Evolutionary conservation across 2,888 invertebrate genomes (phyloP), one percentile per base, ranked within the genome.

Genomic region (Melanchra persicariae): DNA sequence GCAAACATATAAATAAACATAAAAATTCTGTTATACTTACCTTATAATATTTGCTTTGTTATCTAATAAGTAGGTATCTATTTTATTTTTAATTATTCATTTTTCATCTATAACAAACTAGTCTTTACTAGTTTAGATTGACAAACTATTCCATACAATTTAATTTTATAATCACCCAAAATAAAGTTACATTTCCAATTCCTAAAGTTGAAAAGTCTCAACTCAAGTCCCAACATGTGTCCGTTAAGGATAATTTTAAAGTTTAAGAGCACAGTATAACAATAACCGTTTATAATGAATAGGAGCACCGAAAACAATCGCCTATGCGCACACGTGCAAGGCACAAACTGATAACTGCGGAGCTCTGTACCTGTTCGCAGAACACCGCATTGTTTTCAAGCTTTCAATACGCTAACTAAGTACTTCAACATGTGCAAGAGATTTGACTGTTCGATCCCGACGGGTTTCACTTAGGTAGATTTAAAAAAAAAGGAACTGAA

Each of bases 311-410:
- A 69, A 85, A 87, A 90, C 90, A 91, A 92, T 92, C 69, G 60
- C 43, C 19, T 66, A n/a, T n/a, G 85, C 77, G 90, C 91, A 93
- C 94, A 94, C 93, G 94, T 94, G 94, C 93, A 93, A 88, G 86
- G 83, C 91, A 89, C 92, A 91, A 93, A 93, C 83, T 88, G 83
- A 89, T 89, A 87, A 87, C 80, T 79, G 73, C 75, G 71, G 83
- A 60, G 78, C 74, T 87, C 85, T 86, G 84, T 92, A 91, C 89
- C 91, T 90, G 90, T 93, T 93, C 92, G 74, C 26, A 82, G 92
- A 93, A 93, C 74, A 79, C 70, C 60, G 66, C 70, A 88, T 92
- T 92, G 92, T 93, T 84, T 91, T 74, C 47, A 19, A n/a, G 60
- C 55, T 64, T 77, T 80, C 71, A 78, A 75, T 69, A 67, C 74